Base-by-base conservation (phyloP, 2,797 vertebrate genomes). In the Falco concolor region DNA sequence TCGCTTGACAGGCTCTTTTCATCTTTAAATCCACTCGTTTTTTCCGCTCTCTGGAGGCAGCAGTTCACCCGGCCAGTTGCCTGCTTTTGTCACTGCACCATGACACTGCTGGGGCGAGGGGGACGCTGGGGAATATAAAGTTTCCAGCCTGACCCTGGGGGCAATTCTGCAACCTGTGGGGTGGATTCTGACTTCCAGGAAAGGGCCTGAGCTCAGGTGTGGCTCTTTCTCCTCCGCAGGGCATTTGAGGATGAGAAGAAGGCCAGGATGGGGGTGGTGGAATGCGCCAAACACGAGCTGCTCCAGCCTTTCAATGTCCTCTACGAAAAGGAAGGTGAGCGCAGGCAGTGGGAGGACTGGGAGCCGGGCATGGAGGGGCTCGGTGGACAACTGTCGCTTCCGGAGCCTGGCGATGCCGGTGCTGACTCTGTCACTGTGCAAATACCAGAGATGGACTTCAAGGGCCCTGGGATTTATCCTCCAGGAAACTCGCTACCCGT, bases 201-300 rank as follows among this genome's bases (percentile, higher is more conserved):
- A 9, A 21, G 57, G 63, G 21, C 22, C 13, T 8, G 54, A 34
- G 68, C 74, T 67, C 36, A 60, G 60, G 20, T 5, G 13, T 21
- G 60, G 24, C 84, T 10, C 42, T 27, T 10, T 68, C 61, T 44
- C 40, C 44, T 63, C 67, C 44, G 2, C 94, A 99, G 99, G 98
- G 99, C 99, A 0, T 99, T 99, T 68, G 99, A 99, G 96, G 99
- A 99, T 73, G 99, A 99, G 98, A 98, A 98, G 97, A 99, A 99
- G 96, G 99, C 99, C 94, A 98, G 99, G 77, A 98, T 99, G 98
- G 99, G 99, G 3, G 99, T 99, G 97, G 99, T 99, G 84, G 99
- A 99, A 96, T 99, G 99, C 89, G 98, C 99, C 98, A 99, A 99
- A 94, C 99, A 99, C 34, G 99, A 99, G 97, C 98, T 99, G 87